Evolutionary conservation across 2,888 invertebrate genomes (phyloP), one percentile per base, ranked within the genome.

Genomic region (Drosophila pegasa): DNA sequence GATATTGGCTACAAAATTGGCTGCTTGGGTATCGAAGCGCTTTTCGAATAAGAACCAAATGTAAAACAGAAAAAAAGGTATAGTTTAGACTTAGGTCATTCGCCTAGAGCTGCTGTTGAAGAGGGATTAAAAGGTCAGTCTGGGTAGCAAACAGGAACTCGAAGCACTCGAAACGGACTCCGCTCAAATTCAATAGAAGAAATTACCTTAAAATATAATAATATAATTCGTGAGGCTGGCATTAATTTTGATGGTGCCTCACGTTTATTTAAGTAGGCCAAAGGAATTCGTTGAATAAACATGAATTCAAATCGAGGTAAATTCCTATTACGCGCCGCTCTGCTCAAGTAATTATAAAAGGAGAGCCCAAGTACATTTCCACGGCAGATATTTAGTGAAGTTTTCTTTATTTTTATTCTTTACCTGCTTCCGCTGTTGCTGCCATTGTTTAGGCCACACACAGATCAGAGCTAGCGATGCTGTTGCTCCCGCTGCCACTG

Each of bases 401-500:
- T 35, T 33, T 33, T 31, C 31, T 43, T 54, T 31, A 41, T 33
- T 41, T 55, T 41, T 41, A 20, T 55, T 43, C 75, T 58, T 63
- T 75, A 75, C 72, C 72, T 72, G 70, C 52, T 60, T 41, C 37
- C 68, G 48, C 52, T 70, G 40, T 47, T 41, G 51, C 52, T 20
- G 60, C 33, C 35, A 59, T 74, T 66, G 71, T 52, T 70, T 61
- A 60, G 70, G 74, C 73, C 51, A 37, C 54, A 52, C 25, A 9
- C 33, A 69, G 52, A 38, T 73, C 38, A 29, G 33, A 38, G 52
- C 59, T 58, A 37, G 38, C 63, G 43, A 10, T 61, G 55, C 22
- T 20, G 65, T 18, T 45, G 60, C 40, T 60, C 52, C 40, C 56
- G 38, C 64, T 77, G 79, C 66, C 71, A 69, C 80, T 80, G 76